Evolutionary conservation across 2,797 vertebrate genomes (phyloP), one percentile per base, ranked within the genome.

Genomic region (Myiotriccus ornatus): DNA sequence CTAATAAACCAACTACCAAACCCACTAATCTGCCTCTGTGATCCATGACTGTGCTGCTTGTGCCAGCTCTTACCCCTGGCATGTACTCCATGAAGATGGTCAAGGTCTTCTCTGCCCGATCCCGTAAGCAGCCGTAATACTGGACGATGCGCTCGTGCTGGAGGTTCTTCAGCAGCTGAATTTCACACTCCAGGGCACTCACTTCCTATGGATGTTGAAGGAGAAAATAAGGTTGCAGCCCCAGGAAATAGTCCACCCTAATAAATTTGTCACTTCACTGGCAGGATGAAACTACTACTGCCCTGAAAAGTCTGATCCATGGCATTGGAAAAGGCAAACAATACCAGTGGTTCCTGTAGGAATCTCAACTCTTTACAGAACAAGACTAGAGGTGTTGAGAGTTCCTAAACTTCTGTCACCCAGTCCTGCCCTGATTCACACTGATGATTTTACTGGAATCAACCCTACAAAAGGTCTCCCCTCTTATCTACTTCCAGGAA

Each of bases 11-110:
- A 64, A 47, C 12, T 35, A 46, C 15, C 4, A 70, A 74, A 84
- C 4, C 15, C 46, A 62, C 4, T 8, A 14, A 23, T 15, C 57
- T 47, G 32, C 19, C 69, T n/a, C 35, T 9, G 39, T 25, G 52
- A 49, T 4, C 68, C 35, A 24, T 6, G 4, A 6, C 28, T n/a
- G 23, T 16, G 80, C 52, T 67, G 84, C 44, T 28, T 6, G 15
- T 24, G n/a, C 39, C 63, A 88, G 37, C 68, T 84, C 98, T 97
- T 96, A 99, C 99, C 98, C 99, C 99, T 3, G 99, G 99, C 99
- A 99, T 99, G 97, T 99, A 99, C 97, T 99, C 99, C 99, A 99
- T 99, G 96, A 99, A 99, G 96, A 99, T 99, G 60, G 99, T 99
- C 92, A 99, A 98, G 12, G 99, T 99, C 97, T 99, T 99, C 97